Conservation (phyloP, 64 coral and sea anemone species). For the Cladopsammia gracilis region DNA sequence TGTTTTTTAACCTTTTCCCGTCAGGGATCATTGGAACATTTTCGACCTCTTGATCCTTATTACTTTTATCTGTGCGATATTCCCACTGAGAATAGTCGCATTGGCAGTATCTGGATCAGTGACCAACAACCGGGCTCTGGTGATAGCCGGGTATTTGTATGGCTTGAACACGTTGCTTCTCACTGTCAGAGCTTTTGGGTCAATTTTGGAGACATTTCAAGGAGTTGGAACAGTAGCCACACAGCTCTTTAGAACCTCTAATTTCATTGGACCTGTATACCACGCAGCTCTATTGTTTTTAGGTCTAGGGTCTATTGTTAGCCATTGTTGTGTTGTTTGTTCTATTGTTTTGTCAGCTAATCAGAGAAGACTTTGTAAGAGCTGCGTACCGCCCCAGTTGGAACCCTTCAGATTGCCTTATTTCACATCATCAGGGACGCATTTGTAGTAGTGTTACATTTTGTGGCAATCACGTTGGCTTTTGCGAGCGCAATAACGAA, state of each 20-base stretch:
- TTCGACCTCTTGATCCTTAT: conserved; percentile 25
- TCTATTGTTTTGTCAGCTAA: too few relatives aligned
- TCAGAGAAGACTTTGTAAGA: too few relatives aligned
- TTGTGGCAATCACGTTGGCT: not conserved
- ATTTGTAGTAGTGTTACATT: not conserved
- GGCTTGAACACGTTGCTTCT: conserved; percentile 67
- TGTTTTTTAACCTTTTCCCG: not conserved
- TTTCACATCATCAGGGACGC: conserved; percentile 14
- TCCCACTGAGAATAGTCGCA: conserved; percentile 25
- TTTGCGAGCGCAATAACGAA: conserved; percentile 50
- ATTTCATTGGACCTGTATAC: too few relatives aligned
- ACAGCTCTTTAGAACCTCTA: too few relatives aligned
- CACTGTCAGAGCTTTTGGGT: conserved; percentile 52
- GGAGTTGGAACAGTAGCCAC: not conserved
- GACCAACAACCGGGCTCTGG: not conserved
- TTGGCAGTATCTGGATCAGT: not conserved
- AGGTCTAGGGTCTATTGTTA: too few relatives aligned
- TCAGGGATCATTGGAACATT: conserved; percentile 54
- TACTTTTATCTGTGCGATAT: conserved; percentile 16
- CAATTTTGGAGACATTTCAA: conserved; percentile 18
- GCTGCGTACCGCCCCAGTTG: too few relatives aligned
- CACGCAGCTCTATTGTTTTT: too few relatives aligned
- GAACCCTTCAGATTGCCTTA: conserved; percentile 56
- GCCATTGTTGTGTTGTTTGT: too few relatives aligned
- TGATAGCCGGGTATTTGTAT: conserved; percentile 34